Base-by-base conservation (phyloP, 2,888 invertebrate species). In the Scaptomyza flava region DNA sequence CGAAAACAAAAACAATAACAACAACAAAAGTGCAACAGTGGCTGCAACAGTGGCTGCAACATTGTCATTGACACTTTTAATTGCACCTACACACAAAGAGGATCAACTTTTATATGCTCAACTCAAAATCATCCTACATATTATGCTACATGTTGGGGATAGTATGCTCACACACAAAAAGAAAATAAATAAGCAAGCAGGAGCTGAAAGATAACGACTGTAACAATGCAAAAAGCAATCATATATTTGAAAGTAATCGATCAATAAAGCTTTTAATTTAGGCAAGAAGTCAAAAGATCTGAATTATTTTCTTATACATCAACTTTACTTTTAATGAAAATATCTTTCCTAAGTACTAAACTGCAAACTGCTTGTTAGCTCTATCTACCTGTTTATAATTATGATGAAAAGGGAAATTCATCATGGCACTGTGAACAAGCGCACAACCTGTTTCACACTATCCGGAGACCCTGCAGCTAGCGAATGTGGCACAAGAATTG, bases 11-110 rank as follows among this genome's bases (percentile, higher is more conserved):
- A 60, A 43, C 66, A 66, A 23, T 45, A 62, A 17, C 42, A 53
- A 47, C 50, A 54, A 11, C 31, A 38, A 17, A 54, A 14, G 57
- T 54, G 59, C 57, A 63, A 42, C 51, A 61, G 59, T 47, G 52
- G 47, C 41, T 54, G 59, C 57, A 63, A 42, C 51, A 61, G 59
- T 47, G 52, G 47, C 41, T 41, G 41, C 77, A 60, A 74, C 72
- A 72, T 72, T 70, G 67, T 70, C 75, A 79, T 70, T 81, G 80
- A 81, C 81, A 81, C 79, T 77, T 77, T 79, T 78, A 79, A 79
- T 79, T 79, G 78, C 78, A 68, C 31, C 61, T 30, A 58, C 69
- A 59, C 51, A 79, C 75, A 70, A 73, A 46, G 45, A 52, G 58
- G 47, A 65, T 51, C 63, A 50, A 70, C 52, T 59, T 59, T 56